Base-by-base conservation (phyloP, 2,797 vertebrate genomes). In the Telmatherina bonti region DNA sequence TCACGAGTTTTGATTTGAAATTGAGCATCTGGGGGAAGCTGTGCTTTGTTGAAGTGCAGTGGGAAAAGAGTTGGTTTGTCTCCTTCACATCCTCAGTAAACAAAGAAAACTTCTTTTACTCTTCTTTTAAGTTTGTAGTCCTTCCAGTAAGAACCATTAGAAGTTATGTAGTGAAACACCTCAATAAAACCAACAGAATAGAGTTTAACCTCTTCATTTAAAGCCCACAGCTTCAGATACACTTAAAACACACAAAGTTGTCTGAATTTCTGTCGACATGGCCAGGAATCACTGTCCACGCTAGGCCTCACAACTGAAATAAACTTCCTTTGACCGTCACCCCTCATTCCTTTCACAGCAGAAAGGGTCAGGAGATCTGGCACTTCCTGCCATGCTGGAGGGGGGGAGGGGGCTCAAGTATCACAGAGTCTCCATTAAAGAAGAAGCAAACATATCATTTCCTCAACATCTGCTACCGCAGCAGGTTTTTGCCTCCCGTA, bases 401-500 rank as follows among this genome's bases (percentile, higher is more conserved):
- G 38, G 13, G 49, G 15, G 58, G 20, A 66, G n/a, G n/a, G n/a
- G n/a, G 67, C 57, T 83, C 74, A 72, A 82, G 80, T 74, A 86
- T 74, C 74, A 69, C 52, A 71, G 59, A 74, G 60, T 52, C 61
- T 36, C 60, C 9, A 55, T 62, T 27, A 56, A 60, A 70, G 66
- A 63, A 73, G 49, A 38, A 67, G 33, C 49, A 43, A 70, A 78
- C 78, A 67, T 83, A 88, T 89, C 35, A 83, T 76, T 88, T 85
- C 79, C 75, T 87, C 78, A 85, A 85, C 84, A 87, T 92, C 85
- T 90, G 85, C 83, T 72, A 16, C 61, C 49, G 35, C 88, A 88
- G 90, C 82, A 85, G 82, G 83, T 79, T 80, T 86, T 70, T 71
- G 58, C 67, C 76, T 85, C 72, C 68, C 70, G 73, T 77, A 76